phyloP scores from a whole-genome alignment of 64 coral and sea anemone species.

The Actinia tenebrosa region DNA sequence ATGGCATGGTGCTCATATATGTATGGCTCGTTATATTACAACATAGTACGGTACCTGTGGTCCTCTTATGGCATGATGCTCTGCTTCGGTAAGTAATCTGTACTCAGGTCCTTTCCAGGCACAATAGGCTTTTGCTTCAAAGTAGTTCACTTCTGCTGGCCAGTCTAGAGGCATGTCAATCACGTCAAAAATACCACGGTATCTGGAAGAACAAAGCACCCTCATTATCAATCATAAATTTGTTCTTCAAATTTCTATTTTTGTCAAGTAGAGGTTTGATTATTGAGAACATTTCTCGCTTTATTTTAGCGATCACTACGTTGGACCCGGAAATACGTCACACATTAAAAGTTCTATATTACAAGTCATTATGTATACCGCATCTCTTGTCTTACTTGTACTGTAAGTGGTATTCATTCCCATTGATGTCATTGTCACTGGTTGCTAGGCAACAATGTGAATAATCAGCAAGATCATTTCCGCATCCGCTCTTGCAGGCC shows the following conservation, averaged over 20 bases:
- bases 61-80: slow-evolving; percentile 63
- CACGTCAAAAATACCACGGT: slow-evolving; percentile 19
- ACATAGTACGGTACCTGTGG: slow-evolving; percentile 36
- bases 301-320: no score
- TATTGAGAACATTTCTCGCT: no score
- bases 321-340: no score
- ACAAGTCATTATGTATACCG: no score
- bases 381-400: neutral
- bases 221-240: no score
- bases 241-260: no score
- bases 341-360: no score
- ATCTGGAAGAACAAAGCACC: neutral
- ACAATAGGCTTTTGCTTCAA: slow-evolving; percentile 62
- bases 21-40: neutral
- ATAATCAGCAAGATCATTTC: slow-evolving; percentile 33
- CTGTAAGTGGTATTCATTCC: neutral
- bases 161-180: slow-evolving; percentile 37
- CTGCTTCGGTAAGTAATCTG: slow-evolving; percentile 62
- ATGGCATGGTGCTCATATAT: neutral
- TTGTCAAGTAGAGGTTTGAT: no score
- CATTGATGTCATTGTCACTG: slow-evolving; percentile 25
- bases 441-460: slow-evolving; percentile 45
- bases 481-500: slow-evolving; percentile 44
- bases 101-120: slow-evolving; percentile 52
- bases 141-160: slow-evolving; percentile 67